Base-by-base conservation (phyloP, 2,113 vertebrate species). In the Ceyx cyanopectus region DNA sequence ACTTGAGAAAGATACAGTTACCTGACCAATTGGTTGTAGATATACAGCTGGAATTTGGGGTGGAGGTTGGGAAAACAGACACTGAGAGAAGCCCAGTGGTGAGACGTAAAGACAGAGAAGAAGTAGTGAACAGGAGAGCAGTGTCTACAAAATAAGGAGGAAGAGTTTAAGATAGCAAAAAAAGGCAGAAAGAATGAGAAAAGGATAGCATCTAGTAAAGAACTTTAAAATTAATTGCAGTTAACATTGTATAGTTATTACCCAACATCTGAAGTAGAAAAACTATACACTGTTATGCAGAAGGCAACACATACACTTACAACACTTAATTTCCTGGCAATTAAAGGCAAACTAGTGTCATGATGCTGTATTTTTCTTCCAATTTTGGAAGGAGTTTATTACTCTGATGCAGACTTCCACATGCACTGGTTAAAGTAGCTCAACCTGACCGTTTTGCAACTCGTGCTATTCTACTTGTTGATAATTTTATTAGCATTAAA, bases 21-120 rank as follows among this genome's bases (percentile, higher is more conserved):
- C 99, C 99, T 99, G 99, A 99, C 98, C 99, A 99, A 99, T 97
- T 99, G 99, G 98, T 99, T 99, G 99, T 98, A 99, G 99, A 99
- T 99, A 99, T 99, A 99, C 97, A 99, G 99, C 99, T 99, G 99
- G 98, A 99, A 99, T 99, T 99, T 99, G 98, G 99, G 99, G 96
- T 99, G 99, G 93, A 99, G 99, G 96, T 99, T 99, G 98, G 99
- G 98, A 97, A 99, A 99, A 99, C 99, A 99, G 97, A 99, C 98
- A 99, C 98, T 99, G 98, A 99, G 98, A 98, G 98, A 99, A 94
- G 99, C 99, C 99, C 99, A 99, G 98, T 99, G 98, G 90, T 99
- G 98, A 98, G 99, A 98, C 98, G 98, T 99, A 98, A 99, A 99
- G 98, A 99, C 98, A 99, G 99, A 99, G 98, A 99, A 98, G 99